Conservation (phyloP, 2,888 invertebrate species). For the Lasius platythorax region DNA sequence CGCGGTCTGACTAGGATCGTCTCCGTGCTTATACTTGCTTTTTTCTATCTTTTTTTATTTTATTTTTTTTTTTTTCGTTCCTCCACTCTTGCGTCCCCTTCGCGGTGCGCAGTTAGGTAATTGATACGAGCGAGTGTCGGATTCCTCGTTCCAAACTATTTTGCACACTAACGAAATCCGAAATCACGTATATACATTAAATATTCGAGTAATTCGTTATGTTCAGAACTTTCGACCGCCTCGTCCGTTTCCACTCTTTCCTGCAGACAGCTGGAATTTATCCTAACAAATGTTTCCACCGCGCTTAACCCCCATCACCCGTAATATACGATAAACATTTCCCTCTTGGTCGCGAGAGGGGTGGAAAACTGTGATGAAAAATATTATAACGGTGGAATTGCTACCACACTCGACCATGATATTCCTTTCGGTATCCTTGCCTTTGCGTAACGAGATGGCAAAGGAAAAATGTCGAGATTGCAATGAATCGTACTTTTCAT, state of each 20-base stretch:
- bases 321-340: constrained; percentile 81
- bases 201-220: constrained; percentile 84
- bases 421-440: constrained; percentile 42
- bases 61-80: constrained; percentile 44
- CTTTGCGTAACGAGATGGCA: constrained; percentile 54
- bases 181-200: constrained; percentile 82
- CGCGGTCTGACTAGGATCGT: constrained; percentile 70
- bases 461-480: constrained; percentile 29
- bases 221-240: constrained; percentile 77
- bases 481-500: constrained; percentile 13
- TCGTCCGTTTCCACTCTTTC: constrained; percentile 67
- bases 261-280: constrained; percentile 82
- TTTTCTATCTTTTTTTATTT: constrained; percentile 58
- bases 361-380: constrained; percentile 71
- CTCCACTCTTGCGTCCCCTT: background rate
- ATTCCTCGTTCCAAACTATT: constrained; percentile 81
- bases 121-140: constrained; percentile 78
- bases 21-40: constrained; percentile 51
- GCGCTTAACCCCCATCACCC: constrained; percentile 71
- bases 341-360: constrained; percentile 64
- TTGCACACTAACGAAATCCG: constrained; percentile 81
- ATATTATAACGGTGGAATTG: constrained; percentile 71
- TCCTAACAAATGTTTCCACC: constrained; percentile 79
- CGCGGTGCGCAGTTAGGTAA: constrained; percentile 76
- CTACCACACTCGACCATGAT: constrained; percentile 30